phyloP scores from a whole-genome alignment of 2,888 invertebrate species.

The Cosmia trapezina region DNA sequence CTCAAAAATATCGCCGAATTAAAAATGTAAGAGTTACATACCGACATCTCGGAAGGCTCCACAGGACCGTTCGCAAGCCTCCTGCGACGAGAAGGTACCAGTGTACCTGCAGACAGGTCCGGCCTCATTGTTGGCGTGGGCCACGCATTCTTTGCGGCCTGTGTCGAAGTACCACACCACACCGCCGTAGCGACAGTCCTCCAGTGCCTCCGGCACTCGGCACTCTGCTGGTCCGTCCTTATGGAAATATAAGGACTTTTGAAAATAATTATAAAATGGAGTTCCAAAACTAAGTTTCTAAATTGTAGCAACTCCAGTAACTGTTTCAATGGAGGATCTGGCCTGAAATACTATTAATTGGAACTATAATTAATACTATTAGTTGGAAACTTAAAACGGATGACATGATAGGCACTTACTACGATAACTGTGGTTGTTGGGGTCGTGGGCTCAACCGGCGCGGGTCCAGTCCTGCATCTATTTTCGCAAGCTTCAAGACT shows the following conservation, averaged over 20 bases:
- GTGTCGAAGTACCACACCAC: conserved; percentile 78
- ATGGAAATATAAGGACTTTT: conserved; percentile 1
- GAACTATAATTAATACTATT: too few relatives aligned
- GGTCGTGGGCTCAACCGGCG: conserved; percentile 61
- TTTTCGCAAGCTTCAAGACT: conserved; percentile 91
- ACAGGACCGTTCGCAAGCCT: conserved; percentile 94
- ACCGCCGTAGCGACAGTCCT: conserved; percentile 73
- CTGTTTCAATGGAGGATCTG: not conserved
- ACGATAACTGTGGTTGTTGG: conserved; percentile 52
- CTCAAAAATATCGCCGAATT: not conserved
- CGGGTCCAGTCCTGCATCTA: conserved; percentile 85
- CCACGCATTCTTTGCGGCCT: conserved; percentile 84
- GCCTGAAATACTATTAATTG: not conserved
- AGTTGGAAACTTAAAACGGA: not conserved
- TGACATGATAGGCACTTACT: conserved; percentile 34
- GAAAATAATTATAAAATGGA: not conserved
- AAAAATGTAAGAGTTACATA: conserved; percentile 25
- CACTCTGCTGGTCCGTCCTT: conserved; percentile 71
- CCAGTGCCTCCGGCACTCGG: conserved; percentile 64
- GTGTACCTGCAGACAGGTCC: conserved; percentile 91
- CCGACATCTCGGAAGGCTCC: conserved; percentile 91
- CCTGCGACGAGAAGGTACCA: conserved; percentile 93
- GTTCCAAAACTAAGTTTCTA: not conserved
- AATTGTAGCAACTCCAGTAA: conserved; percentile 5
- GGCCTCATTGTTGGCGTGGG: conserved; percentile 80